Conservation (phyloP, 2,888 invertebrate species). For the Horisme vitalbata region DNA sequence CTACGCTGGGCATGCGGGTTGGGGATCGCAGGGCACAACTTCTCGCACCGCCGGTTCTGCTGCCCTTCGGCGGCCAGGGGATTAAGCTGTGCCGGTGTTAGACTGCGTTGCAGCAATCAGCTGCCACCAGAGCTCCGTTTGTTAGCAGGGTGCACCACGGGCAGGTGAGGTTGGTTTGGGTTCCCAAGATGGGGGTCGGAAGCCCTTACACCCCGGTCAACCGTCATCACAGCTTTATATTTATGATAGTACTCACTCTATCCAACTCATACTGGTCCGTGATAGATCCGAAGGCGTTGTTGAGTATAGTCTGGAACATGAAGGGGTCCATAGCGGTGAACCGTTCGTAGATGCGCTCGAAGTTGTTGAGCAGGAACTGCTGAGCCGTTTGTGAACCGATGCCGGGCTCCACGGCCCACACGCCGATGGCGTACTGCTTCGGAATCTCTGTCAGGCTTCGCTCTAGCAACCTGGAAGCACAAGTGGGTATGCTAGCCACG, state of each 20-base stretch:
- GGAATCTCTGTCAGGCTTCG: slow-evolving; percentile 63
- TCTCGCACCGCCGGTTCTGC: no score
- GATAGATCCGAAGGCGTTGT: slow-evolving; percentile 65
- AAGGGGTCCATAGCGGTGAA: slow-evolving; percentile 67
- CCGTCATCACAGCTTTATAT: no score
- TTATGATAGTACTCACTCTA: slow-evolving; percentile 51
- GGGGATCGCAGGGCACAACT: no score
- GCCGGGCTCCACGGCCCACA: slow-evolving; percentile 65
- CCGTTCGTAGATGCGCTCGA: slow-evolving; percentile 80
- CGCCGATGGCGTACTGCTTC: slow-evolving; percentile 65
- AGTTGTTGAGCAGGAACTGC: slow-evolving; percentile 87
- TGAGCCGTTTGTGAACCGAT: slow-evolving; percentile 87
- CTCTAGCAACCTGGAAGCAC: slow-evolving; percentile 59
- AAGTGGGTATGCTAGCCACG: not conserved
- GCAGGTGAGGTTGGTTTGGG: no score
- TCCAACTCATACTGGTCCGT: slow-evolving; percentile 56
- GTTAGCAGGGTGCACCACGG: no score
- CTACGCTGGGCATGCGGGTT: no score
- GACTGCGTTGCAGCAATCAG: no score
- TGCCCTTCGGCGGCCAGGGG: no score
- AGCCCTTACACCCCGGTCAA: no score
- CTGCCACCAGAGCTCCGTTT: no score
- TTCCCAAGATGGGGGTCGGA: no score
- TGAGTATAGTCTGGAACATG: slow-evolving; percentile 62
- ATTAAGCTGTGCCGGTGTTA: no score